Conservation (phyloP, 2,113 vertebrate genomes). For the Laticauda laticaudata region DNA sequence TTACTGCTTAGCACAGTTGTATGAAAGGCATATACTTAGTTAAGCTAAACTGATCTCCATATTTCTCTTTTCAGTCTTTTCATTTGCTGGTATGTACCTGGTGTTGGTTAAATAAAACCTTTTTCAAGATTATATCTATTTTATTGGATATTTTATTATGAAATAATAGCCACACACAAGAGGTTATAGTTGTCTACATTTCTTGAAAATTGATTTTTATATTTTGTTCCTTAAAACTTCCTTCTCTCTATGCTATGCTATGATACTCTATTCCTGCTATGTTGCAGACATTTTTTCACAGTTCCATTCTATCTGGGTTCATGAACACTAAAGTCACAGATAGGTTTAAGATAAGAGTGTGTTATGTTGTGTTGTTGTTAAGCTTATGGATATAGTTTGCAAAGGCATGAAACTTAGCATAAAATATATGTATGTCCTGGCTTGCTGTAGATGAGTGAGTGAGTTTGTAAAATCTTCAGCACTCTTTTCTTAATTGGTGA, state of each 20-base stretch:
- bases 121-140: not conserved
- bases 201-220: not conserved
- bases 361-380: not conserved
- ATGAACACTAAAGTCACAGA: not conserved
- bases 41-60: slow-evolving; percentile 15
- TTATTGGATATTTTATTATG: not conserved
- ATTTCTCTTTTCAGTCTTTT: fast-evolving
- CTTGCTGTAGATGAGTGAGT: not conserved
- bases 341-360: not conserved
- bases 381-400: not conserved
- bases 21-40: not conserved
- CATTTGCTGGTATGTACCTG: not conserved
- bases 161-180: not conserved
- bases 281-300: not conserved
- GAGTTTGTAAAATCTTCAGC: not conserved
- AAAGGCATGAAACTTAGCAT: not conserved
- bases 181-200: not conserved
- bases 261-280: not conserved
- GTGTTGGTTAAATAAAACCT: not conserved
- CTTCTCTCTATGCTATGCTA: not conserved
- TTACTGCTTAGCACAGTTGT: slow-evolving; percentile 1
- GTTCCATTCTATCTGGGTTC: not conserved
- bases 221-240: not conserved
- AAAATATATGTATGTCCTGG: not conserved
- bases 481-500: not conserved